Conservation (phyloP, 2,113 vertebrate species). For the Sylvia atricapilla region DNA sequence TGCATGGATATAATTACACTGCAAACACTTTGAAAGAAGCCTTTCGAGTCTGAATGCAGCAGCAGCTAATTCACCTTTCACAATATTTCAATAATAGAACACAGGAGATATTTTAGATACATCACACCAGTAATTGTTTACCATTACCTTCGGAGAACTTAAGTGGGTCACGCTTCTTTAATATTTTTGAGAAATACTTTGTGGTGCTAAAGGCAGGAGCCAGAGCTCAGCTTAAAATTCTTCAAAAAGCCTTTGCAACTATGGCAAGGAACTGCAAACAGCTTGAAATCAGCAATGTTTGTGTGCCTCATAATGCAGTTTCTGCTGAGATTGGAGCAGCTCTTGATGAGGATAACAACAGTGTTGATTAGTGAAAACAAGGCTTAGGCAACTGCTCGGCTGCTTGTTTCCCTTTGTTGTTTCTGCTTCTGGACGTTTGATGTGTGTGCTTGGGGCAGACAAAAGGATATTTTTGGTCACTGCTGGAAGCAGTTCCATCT, state of each 20-base stretch:
- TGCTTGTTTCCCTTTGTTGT: background rate
- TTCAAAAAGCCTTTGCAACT: background rate
- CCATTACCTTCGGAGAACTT: background rate
- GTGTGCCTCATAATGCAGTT: slow-evolving; percentile 17
- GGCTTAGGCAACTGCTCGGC: background rate
- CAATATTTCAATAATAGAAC: background rate
- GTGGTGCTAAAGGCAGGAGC: background rate
- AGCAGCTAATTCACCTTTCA: background rate
- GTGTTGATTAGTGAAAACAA: slow-evolving; percentile 26
- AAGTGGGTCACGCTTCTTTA: background rate
- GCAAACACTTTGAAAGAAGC: background rate
- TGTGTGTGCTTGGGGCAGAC: background rate
- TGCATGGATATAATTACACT: background rate
- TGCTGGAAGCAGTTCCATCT: background rate
- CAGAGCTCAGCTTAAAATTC: background rate
- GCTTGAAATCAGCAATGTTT: slow-evolving; percentile 33
- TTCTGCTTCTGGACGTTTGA: background rate
- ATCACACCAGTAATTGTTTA: background rate
- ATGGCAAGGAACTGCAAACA: background rate
- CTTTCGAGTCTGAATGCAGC: background rate
- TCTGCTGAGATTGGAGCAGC: slow-evolving; percentile 1
- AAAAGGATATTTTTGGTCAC: background rate
- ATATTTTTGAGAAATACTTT: background rate
- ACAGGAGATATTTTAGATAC: background rate
- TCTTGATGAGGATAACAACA: slow-evolving; percentile 27